Evolutionary conservation across 2,113 vertebrate species (phyloP).

Genomic region (Archilochus colubris): DNA sequence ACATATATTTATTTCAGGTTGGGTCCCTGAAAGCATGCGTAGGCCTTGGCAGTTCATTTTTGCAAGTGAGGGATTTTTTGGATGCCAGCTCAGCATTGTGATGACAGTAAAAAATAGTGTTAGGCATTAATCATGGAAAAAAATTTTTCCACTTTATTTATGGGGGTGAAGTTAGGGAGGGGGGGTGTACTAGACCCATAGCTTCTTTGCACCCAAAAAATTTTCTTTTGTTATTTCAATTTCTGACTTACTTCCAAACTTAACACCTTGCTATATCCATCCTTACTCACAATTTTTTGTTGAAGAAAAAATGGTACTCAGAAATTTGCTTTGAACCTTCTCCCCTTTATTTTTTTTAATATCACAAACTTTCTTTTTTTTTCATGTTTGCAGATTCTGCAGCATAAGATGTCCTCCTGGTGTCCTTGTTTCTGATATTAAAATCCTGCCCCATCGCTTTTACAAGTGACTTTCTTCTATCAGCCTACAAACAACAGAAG

Average conservation of each 20-base stretch:
- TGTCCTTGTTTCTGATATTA: constrained; percentile 57
- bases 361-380: not conserved
- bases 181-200: not conserved
- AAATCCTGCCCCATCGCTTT: constrained; percentile 1
- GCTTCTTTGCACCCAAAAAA: not conserved
- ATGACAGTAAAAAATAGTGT: not conserved
- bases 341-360: not conserved
- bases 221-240: not conserved
- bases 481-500: constrained; percentile 48
- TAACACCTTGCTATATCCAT: not conserved
- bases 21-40: not conserved
- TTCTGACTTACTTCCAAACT: not conserved
- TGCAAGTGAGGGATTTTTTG: not conserved
- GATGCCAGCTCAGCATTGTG: constrained; percentile 12
- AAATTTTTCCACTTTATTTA: not conserved
- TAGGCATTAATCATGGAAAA: not conserved
- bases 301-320: not conserved
- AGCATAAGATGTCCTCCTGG: constrained; percentile 1
- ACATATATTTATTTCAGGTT: not conserved
- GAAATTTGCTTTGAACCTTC: not conserved
- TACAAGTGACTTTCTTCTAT: not conserved
- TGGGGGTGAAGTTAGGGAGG: too few species aligned
- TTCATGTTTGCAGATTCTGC: constrained; percentile 27
- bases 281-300: not conserved
- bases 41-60: not conserved